Evolutionary conservation across 2,797 vertebrate species (phyloP), one percentile per base, ranked within the genome.

Genomic region (Coreius guichenoti): DNA sequence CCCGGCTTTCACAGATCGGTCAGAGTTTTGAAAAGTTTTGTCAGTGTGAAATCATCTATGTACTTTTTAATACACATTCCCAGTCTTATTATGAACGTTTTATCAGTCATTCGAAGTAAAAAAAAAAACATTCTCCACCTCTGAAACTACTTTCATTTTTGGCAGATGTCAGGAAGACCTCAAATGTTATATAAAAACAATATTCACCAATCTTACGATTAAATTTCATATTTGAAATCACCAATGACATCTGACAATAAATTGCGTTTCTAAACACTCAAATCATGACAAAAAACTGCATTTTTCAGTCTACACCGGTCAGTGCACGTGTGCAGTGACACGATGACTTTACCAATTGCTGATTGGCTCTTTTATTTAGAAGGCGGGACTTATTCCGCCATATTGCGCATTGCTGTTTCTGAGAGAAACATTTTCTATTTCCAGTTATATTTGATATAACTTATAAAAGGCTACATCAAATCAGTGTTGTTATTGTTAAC

Each of bases 11-110:
- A 51, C 23, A 70, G 23, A 31, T 70, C 65, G 43, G 65, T 58
- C 75, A 77, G 75, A 39, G 23, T 54, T 75, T 17, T 73, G 14
- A 43, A n/a, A 74, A 49, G 26, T 49, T 51, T 54, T 54, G 29
- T 54, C 47, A 3, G 5, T 4, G 47, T 75, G 5, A 75, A 54
- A 21, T 77, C 6, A 21, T 51, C 12, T 7, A 16, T 36, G 49
- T 7, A 1, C 47, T 23, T 54, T 72, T 54, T 33, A 75, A 54
- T 13, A 8, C 26, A 9, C 6, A 8, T 54, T 12, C 29, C 11
- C 2, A 4, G 47, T 74, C 16, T 31, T 31, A 16, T 65, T 65
- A 31, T 65, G 19, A 23, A 26, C 11, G 4, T 61, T 61, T 76
- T 12, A n/a, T n/a, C 74, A 56, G 51, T 36, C 29, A 74, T 51